Conservation (phyloP, 2,888 invertebrate species). For the Cactoblastis cactorum region DNA sequence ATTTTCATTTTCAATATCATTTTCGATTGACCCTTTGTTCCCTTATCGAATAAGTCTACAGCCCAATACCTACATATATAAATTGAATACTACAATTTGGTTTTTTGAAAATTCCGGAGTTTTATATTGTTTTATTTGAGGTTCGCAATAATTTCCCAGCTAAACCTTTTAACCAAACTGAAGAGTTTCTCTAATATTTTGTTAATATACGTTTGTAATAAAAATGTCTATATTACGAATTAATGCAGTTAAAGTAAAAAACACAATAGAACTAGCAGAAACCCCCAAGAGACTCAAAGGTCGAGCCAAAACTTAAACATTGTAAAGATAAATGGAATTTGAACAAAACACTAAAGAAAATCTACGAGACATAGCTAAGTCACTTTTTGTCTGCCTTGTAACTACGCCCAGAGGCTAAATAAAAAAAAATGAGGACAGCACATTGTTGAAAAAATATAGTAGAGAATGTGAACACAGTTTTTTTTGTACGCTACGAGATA, state of each 20-base stretch:
- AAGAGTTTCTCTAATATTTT: not conserved
- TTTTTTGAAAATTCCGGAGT: too few species aligned
- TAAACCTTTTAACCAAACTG: too few species aligned
- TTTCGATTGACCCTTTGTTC: too few species aligned
- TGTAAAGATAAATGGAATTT: not conserved
- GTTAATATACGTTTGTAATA: too few species aligned
- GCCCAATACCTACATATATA: too few species aligned
- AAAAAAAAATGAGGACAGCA: not conserved
- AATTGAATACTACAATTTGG: too few species aligned
- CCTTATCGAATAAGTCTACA: too few species aligned
- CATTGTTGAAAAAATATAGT: not conserved
- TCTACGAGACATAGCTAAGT: not conserved
- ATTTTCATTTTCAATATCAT: too few species aligned
- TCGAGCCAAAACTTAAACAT: not conserved
- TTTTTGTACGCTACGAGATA: too few species aligned
- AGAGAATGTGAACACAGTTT: not conserved
- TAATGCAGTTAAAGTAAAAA: not conserved
- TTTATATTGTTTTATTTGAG: too few species aligned
- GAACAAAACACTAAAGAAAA: slow-evolving; percentile 6
- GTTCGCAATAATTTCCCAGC: too few species aligned
- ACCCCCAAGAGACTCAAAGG: not conserved
- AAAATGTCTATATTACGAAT: too few species aligned
- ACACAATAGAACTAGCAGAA: not conserved
- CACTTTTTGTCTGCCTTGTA: not conserved
- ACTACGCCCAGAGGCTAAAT: not conserved